phyloP scores from a whole-genome alignment of 2,888 invertebrate species.

The Seira ritae region DNA sequence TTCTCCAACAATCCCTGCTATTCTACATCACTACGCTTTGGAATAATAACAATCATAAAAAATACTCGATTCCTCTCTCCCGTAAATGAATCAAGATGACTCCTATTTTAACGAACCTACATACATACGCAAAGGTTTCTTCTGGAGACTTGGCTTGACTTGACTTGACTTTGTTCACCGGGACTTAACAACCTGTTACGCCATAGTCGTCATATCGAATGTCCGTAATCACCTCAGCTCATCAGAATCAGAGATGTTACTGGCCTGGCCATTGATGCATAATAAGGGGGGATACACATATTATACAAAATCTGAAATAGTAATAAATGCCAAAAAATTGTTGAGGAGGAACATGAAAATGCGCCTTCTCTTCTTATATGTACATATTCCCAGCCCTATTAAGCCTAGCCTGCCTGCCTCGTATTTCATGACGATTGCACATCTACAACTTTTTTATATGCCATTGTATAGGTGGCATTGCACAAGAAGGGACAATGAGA shows the following conservation, averaged over 20 bases:
- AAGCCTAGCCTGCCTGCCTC: too few species aligned
- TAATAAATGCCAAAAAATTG: constrained; percentile 34
- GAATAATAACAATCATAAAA: constrained; percentile 41
- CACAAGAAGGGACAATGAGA: constrained; percentile 33
- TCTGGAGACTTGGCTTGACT: constrained; percentile 41
- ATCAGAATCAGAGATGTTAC: constrained; percentile 26
- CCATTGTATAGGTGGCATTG: not conserved
- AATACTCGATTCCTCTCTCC: constrained; percentile 49
- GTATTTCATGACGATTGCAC: not conserved
- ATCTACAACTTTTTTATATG: not conserved
- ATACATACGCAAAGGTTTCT: constrained; percentile 4
- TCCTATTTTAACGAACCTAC: constrained; percentile 51
- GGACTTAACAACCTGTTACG: constrained; percentile 41
- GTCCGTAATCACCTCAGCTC: not conserved
- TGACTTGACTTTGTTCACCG: too few species aligned
- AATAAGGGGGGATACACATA: too few species aligned
- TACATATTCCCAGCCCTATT: not conserved
- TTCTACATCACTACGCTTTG: constrained; percentile 27
- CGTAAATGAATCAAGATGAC: constrained; percentile 60
- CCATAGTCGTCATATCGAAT: constrained; percentile 24
- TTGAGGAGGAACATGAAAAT: constrained; percentile 10
- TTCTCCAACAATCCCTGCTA: not conserved
- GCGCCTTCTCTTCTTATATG: not conserved
- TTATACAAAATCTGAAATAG: constrained; percentile 14
- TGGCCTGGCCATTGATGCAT: constrained; percentile 50